These are phyloP conservation scores for Drosophila nigritarsus DNA, from an alignment of 2,888 invertebrate genomes.

Conservation along the genomic window DNA sequence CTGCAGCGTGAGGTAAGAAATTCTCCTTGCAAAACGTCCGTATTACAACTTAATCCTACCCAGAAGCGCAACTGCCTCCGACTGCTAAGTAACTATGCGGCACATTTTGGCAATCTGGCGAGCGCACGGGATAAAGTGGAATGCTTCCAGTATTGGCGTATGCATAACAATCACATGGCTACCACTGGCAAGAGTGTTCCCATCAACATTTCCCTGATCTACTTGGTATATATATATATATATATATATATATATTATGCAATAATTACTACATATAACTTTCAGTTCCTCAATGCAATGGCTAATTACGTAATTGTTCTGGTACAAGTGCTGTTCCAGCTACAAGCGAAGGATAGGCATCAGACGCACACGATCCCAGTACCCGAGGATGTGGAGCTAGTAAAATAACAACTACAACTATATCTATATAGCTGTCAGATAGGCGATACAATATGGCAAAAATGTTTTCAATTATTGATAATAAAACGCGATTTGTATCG, in stretches of 20 bases:
- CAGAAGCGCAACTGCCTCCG: constrained; percentile 72
- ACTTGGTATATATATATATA: constrained; percentile 56
- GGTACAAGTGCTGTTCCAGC: constrained; percentile 82
- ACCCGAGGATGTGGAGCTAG: constrained; percentile 55
- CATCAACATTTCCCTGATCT: constrained; percentile 69
- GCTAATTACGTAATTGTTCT: constrained; percentile 80
- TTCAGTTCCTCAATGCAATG: constrained; percentile 77
- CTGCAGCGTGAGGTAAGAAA: constrained; percentile 73
- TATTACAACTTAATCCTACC: neutral
- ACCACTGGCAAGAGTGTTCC: constrained; percentile 63
- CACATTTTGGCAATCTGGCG: constrained; percentile 33
- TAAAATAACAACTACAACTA: constrained; percentile 17
- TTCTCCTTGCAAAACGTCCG: neutral
- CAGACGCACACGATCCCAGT: constrained; percentile 18
- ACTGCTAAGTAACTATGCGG: constrained; percentile 54
- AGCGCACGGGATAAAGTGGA: constrained; percentile 36
- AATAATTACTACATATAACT: neutral
- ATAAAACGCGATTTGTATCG: constrained; percentile 34
- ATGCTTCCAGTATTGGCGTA: constrained; percentile 68
- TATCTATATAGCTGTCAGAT: constrained; percentile 9
- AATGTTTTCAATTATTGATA: constrained; percentile 26
- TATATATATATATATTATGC: too few relatives aligned
- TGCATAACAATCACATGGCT: constrained; percentile 68
- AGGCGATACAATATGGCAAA: constrained; percentile 15
- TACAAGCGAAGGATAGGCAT: constrained; percentile 53